Conservation (phyloP, 1,140 invertebrate genomes). For the Hermatobates lingyangjiaoensis region DNA sequence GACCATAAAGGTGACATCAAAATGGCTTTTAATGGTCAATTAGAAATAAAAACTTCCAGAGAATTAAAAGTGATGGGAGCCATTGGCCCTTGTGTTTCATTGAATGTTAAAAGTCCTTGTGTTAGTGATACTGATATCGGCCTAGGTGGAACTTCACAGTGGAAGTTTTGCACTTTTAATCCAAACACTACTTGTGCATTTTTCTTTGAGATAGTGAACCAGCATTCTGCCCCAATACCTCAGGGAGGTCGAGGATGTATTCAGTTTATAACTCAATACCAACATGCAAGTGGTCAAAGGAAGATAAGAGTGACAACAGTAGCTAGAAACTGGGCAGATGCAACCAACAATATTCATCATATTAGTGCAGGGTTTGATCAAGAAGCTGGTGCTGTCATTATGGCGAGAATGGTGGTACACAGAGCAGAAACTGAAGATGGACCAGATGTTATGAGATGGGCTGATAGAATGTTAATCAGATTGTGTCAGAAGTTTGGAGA, state of each 20-base stretch:
- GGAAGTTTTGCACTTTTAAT: conserved; percentile 92
- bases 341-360: conserved; percentile 55
- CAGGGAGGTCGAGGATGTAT: conserved; percentile 90
- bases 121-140: conserved; percentile 95
- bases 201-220: conserved; percentile 96
- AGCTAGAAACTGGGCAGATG: conserved; percentile 82
- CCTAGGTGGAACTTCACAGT: conserved; percentile 89
- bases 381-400: conserved; percentile 89
- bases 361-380: conserved; percentile 91
- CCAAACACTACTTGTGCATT: conserved; percentile 82
- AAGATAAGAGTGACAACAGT: conserved; percentile 92
- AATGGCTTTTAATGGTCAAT: conserved; percentile 93
- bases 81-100: conserved; percentile 88
- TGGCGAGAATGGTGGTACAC: conserved; percentile 92
- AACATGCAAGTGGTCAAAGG: conserved; percentile 89
- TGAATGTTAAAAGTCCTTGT: conserved; percentile 71
- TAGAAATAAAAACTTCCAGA: conserved; percentile 87
- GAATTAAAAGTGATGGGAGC: conserved; percentile 84
- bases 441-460: conserved; percentile 92
- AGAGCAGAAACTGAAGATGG: conserved; percentile 90
- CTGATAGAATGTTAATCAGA: conserved; percentile 92
- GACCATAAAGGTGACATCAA: conserved; percentile 83
- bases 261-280: conserved; percentile 97
- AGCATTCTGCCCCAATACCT: conserved; percentile 85
- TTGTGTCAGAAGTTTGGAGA: conserved; percentile 99